These are phyloP conservation scores for Myrmecophaga tridactyla DNA, from an alignment of 2,113 vertebrate genomes.

Conservation along the genomic window DNA sequence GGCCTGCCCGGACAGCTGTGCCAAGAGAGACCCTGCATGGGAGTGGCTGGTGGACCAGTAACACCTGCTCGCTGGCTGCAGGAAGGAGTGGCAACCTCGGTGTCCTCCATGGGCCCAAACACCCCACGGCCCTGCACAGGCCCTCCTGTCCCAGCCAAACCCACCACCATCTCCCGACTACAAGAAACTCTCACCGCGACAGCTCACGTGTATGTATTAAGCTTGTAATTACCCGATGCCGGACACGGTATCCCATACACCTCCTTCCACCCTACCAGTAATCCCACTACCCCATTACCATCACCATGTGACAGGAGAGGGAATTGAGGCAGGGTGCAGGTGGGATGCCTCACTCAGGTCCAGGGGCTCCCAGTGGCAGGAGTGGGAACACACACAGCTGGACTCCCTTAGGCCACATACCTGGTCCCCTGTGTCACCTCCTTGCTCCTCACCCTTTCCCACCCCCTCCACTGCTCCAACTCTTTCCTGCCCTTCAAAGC, in stretches of 20 bases:
- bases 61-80: background rate
- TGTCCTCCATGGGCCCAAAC: background rate
- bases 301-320: no score
- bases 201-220: accelerated
- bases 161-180: no score
- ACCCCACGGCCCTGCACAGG: background rate
- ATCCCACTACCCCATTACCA: background rate
- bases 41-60: background rate
- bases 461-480: background rate
- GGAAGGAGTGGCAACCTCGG: background rate
- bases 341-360: background rate
- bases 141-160: background rate
- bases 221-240: background rate
- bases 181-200: background rate
- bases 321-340: accelerated
- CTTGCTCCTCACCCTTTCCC: background rate
- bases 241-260: background rate
- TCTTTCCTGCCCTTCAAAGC: background rate
- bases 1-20: no score
- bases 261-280: background rate
- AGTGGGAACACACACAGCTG: background rate
- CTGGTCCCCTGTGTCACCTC: background rate
- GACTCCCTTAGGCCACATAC: background rate
- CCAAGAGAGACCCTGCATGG: no score
- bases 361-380: background rate